Evolutionary conservation across 2,113 vertebrate genomes (phyloP).

Genomic region (Neogale vison): DNA sequence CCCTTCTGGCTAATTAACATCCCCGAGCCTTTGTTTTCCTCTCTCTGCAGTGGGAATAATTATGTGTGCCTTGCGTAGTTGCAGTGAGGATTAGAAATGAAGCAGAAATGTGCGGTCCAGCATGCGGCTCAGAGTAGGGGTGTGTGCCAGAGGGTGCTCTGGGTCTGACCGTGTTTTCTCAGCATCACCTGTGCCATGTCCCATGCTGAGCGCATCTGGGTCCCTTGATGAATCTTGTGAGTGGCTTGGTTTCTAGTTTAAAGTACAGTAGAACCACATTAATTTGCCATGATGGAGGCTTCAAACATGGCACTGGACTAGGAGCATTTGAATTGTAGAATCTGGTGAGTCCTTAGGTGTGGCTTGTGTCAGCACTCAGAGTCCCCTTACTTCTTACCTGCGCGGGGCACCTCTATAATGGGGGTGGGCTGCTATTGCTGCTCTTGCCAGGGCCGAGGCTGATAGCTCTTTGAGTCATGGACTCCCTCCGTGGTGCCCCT

Average conservation of each 20-base stretch:
- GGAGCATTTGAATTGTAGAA: too few relatives aligned
- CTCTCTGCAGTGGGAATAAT: background rate
- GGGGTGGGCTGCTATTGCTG: background rate
- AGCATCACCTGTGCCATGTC: rapidly evolving
- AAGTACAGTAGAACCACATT: background rate
- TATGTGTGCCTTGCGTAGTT: too few relatives aligned
- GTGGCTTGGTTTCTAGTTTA: background rate
- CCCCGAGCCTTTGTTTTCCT: background rate
- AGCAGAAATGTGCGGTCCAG: background rate
- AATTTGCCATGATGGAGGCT: background rate
- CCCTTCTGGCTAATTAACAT: background rate
- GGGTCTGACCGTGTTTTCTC: rapidly evolving
- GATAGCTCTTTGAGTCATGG: background rate
- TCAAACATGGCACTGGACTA: background rate
- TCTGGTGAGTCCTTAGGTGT: rapidly evolving
- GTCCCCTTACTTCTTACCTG: background rate
- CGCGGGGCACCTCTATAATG: background rate
- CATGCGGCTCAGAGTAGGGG: rapidly evolving
- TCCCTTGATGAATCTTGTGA: background rate
- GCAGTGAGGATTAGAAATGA: background rate
- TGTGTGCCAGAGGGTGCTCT: rapidly evolving
- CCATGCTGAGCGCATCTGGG: background rate
- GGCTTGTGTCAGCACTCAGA: rapidly evolving
- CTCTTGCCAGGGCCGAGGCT: background rate
- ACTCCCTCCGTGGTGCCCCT: rapidly evolving